phyloP scores from a whole-genome alignment of 2,888 invertebrate genomes.

The Gastracanthus pulcherrimus region DNA sequence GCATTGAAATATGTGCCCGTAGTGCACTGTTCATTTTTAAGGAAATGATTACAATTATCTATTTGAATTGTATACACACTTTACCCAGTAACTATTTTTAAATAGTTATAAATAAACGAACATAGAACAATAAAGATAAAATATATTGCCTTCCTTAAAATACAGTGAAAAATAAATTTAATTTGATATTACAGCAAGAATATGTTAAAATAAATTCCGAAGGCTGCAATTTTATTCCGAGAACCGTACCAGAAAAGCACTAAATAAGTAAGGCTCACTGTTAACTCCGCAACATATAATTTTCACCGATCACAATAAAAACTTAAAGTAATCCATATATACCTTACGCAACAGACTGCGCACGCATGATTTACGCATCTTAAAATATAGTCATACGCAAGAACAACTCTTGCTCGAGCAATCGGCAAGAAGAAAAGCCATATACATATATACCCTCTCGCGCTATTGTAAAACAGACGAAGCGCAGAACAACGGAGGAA shows the following conservation, averaged over 20 bases:
- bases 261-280: conserved; percentile 20
- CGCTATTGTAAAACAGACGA: neutral
- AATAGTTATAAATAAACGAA: too few relatives aligned
- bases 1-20: too few relatives aligned
- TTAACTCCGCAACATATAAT: conserved; percentile 30
- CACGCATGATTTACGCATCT: conserved; percentile 48
- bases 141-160: neutral
- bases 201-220: neutral
- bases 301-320: conserved; percentile 51
- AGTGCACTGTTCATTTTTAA: too few relatives aligned
- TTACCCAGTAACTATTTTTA: too few relatives aligned
- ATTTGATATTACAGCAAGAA: neutral
- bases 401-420: neutral
- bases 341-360: conserved; percentile 34
- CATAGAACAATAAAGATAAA: too few relatives aligned
- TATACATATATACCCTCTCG: too few relatives aligned
- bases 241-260: conserved; percentile 5
- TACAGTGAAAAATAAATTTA: neutral
- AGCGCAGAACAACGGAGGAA: neutral
- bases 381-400: conserved; percentile 32
- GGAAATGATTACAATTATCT: too few relatives aligned
- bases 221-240: conserved; percentile 16
- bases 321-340: conserved; percentile 37
- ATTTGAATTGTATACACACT: too few relatives aligned
- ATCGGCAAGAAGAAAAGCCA: conserved; percentile 16